Evolutionary conservation across 1,140 invertebrate species (phyloP).

Genomic region (Zaprionus taronus): DNA sequence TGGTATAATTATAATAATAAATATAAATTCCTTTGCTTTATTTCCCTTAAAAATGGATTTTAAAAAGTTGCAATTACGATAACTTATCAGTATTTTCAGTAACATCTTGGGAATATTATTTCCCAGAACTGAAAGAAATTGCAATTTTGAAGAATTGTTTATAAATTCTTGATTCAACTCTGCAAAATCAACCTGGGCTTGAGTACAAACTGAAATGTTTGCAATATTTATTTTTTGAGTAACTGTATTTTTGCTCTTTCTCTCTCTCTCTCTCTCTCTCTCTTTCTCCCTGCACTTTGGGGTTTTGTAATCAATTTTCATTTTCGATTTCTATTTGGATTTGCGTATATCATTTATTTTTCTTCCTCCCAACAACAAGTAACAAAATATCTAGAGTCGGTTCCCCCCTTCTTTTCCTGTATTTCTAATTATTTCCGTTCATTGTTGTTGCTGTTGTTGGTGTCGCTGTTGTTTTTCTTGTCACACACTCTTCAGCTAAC

Average conservation of each 20-base stretch:
- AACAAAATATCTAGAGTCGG: background rate
- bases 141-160: background rate
- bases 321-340: background rate
- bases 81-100: background rate
- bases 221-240: background rate
- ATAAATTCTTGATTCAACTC: background rate
- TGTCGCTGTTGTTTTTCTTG: conserved; percentile 41
- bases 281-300: background rate
- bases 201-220: too few species aligned
- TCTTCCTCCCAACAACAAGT: background rate
- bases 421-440: conserved; percentile 68
- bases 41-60: background rate
- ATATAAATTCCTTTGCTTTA: too few species aligned
- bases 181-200: background rate
- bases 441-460: conserved; percentile 43
- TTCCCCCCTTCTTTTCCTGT: conserved; percentile 10
- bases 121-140: too few species aligned
- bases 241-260: background rate
- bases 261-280: background rate
- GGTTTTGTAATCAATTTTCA: background rate
- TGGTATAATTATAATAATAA: background rate
- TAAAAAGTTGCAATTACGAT: background rate
- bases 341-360: conserved; percentile 19
- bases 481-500: conserved; percentile 19
- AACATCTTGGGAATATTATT: background rate